These are phyloP conservation scores for Acanthopagrus latus DNA, from an alignment of 2,797 vertebrate species.

Conservation along the genomic window DNA sequence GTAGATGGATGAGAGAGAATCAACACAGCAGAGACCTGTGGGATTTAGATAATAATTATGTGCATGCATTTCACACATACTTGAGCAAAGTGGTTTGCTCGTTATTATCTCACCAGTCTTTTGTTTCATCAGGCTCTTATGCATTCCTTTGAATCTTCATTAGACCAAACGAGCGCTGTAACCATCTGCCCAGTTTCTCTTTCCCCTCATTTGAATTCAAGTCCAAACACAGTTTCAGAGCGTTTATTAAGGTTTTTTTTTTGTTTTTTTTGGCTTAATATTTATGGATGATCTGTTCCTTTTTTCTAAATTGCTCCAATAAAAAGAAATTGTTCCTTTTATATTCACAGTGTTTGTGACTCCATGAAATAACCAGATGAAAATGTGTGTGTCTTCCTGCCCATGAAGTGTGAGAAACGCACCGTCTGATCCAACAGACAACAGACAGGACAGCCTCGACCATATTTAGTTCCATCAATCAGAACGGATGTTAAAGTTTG, in stretches of 20 bases:
- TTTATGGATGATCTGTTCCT: constrained; percentile 20
- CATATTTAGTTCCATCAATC: not conserved
- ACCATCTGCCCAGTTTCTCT: constrained; percentile 57
- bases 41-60: constrained; percentile 40
- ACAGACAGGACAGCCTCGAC: not conserved
- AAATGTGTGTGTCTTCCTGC: not conserved
- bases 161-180: constrained; percentile 40
- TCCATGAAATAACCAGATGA: not conserved
- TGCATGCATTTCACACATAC: constrained; percentile 59
- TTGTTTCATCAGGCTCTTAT: constrained; percentile 43
- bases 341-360: constrained; percentile 1
- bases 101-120: constrained; percentile 47
- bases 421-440: constrained; percentile 4
- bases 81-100: constrained; percentile 52
- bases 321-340: not conserved
- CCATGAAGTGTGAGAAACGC: not conserved
- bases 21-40: constrained; percentile 40
- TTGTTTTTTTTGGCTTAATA: constrained; percentile 24
- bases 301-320: not conserved
- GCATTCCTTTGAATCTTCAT: constrained; percentile 51
- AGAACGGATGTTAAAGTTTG: not conserved
- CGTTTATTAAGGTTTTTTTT: not conserved
- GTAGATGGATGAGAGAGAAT: constrained; percentile 28
- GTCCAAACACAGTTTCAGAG: constrained; percentile 12
- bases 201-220: constrained; percentile 42